Conservation (phyloP, 2,888 invertebrate genomes). For the Xestoiulus laeticollis region DNA sequence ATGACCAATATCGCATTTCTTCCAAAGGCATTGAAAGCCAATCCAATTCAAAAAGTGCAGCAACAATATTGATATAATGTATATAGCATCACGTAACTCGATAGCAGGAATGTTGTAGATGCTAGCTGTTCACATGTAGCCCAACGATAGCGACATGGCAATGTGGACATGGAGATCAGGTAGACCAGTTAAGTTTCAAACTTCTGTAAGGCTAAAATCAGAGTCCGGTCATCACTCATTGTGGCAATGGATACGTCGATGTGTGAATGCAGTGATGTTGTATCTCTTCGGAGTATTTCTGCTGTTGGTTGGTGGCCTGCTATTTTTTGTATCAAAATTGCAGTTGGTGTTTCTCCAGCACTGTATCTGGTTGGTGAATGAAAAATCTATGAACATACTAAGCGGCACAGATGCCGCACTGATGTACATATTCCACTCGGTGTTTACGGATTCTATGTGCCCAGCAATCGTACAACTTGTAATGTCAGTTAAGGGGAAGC, state of each 20-base stretch:
- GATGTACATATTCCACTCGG: neutral
- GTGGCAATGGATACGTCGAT: neutral
- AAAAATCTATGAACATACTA: neutral
- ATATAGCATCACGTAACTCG: too few relatives aligned
- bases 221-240: neutral
- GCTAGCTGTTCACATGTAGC: too few relatives aligned
- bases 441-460: neutral
- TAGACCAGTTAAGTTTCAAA: neutral
- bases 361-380: neutral
- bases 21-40: too few relatives aligned
- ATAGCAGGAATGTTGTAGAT: too few relatives aligned
- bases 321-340: neutral
- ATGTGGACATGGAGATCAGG: neutral
- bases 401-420: neutral
- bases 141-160: too few relatives aligned
- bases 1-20: too few relatives aligned
- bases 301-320: neutral
- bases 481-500: neutral
- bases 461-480: neutral
- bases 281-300: neutral
- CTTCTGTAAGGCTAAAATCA: neutral
- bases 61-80: too few relatives aligned
- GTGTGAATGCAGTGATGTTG: neutral
- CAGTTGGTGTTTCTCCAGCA: neutral
- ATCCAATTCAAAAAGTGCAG: too few relatives aligned